Percentiles rank a stretch among this genome's conserved stretches.
Conservation (phyloP, 2,888 invertebrate species). For the Coecobrya sp. region DNA sequence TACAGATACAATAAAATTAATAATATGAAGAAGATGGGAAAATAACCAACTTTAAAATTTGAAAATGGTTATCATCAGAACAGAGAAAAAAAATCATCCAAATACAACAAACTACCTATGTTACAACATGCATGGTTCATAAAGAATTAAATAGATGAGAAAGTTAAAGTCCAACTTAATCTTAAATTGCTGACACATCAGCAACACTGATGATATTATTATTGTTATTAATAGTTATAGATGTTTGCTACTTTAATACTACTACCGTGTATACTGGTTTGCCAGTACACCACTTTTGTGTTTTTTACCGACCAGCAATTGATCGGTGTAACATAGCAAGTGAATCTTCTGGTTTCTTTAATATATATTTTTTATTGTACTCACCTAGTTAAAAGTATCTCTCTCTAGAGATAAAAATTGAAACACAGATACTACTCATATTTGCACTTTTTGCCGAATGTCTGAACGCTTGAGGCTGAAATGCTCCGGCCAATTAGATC, state of each 20-base stretch:
- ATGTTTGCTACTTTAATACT: not conserved
- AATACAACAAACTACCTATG: not conserved
- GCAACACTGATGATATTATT: not conserved
- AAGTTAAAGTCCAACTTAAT: not conserved
- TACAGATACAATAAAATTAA: not conserved
- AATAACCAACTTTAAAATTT: not conserved
- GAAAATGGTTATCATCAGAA: slow-evolving; percentile 52
- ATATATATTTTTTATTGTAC: not conserved
- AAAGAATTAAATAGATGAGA: not conserved
- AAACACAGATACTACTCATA: not conserved
- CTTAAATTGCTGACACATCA: slow-evolving; percentile 21
- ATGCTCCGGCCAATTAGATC: slow-evolving; percentile 69
- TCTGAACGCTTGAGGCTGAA: slow-evolving; percentile 42
- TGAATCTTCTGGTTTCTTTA: not conserved
- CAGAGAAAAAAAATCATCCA: not conserved
- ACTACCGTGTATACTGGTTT: not conserved
- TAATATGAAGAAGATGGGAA: not conserved
- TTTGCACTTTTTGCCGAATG: slow-evolving; percentile 48
- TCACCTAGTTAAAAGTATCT: not conserved
- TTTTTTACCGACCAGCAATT: not conserved
- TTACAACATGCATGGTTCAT: not conserved
- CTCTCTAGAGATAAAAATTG: not conserved
- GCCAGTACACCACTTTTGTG: not conserved
- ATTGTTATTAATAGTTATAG: slow-evolving; percentile 13
- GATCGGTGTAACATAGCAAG: not conserved